Base-by-base conservation (phyloP, 2,797 vertebrate genomes). In the Myiotriccus ornatus region DNA sequence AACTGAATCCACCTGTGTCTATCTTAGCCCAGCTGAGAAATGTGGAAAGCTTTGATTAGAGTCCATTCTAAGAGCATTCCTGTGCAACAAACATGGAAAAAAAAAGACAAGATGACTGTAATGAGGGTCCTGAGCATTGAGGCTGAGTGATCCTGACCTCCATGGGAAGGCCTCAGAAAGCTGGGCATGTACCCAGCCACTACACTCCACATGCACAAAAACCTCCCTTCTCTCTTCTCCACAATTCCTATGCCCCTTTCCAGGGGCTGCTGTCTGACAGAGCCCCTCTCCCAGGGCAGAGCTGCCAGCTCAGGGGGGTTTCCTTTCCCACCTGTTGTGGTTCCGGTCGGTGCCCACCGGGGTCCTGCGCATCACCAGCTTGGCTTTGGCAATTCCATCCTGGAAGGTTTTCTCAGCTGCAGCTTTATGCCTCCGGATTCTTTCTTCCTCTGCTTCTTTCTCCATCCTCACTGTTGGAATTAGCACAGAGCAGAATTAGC, bases 341-440 rank as follows among this genome's bases (percentile, higher is more conserved):
- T 99, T 99, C 49, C 99, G 98, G 92, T 99, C 99, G 0, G 99
- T 99, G 59, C 99, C 99, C n/a, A 99, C 92, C 0, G 99, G 99
- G 3, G 98, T 96, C 93, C 99, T 98, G 53, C 99, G 98, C 97
- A 99, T 96, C 78, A 99, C 99, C 10, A 99, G 98, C 73, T 98
- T 99, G 3, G 99, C 98, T 97, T 99, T 99, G 92, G 98, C 97
- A 65, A 99, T 98, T 9, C 99, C 99, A 3, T 99, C 99, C 89
- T 99, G 99, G 85, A 99, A 99, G 21, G 98, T 98, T 74, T 98
- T 98, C 96, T 99, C 99, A 4, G 98, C 97, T 20, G 98, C 96
- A 10, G 98, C 99, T 95, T 98, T 99, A 90, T 99, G 99, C 71
- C 97, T 99, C 65, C 99, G 98, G 64, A 98, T 95, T 46, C 99